Evolutionary conservation across 2,113 vertebrate genomes (phyloP), one percentile per base, ranked within the genome.

Genomic region (Syngnathus scovelli): DNA sequence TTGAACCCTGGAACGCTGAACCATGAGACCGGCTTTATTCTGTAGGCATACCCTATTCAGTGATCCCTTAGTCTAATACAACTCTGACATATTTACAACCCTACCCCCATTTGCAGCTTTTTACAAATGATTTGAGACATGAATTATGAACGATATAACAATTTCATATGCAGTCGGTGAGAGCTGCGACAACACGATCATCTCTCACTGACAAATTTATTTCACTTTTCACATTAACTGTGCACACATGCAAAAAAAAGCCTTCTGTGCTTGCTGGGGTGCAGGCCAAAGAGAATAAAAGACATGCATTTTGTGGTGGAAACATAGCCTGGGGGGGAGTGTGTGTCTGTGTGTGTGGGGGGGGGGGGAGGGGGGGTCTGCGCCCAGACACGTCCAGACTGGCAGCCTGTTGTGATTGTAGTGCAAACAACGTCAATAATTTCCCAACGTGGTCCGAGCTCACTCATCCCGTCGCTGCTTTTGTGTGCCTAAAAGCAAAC

Each of bases 341-440:
- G 3, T 33, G 27, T n/a, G n/a, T n/a, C n/a, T n/a, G n/a, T n/a
- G n/a, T n/a, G n/a, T n/a, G n/a, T n/a, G n/a, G n/a, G n/a, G n/a
- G n/a, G n/a, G n/a, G n/a, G n/a, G n/a, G n/a, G n/a, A n/a, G n/a
- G 27, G 27, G 27, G 27, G 72, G 46, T 77, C 69, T 67, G 13
- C 10, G 69, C 68, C 52, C 68, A 70, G 77, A 76, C 58, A 72
- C 39, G 78, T 60, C 59, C 7, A 18, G 36, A 67, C 80, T 12
- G 23, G 67, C 70, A 41, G 72, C 54, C 51, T 78, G 72, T 52
- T 77, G 68, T 69, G 78, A 68, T 75, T 67, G 60, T 67, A 72
- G 59, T 64, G 70, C 82, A 75, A 82, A 86, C 80, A 83, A 41
- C 39, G 60, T 67, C 72, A 78, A 83, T 80, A 67, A 81, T 83